These are phyloP conservation scores for Dicycla oo DNA, from an alignment of 2,888 invertebrate species.

Conservation along the genomic window DNA sequence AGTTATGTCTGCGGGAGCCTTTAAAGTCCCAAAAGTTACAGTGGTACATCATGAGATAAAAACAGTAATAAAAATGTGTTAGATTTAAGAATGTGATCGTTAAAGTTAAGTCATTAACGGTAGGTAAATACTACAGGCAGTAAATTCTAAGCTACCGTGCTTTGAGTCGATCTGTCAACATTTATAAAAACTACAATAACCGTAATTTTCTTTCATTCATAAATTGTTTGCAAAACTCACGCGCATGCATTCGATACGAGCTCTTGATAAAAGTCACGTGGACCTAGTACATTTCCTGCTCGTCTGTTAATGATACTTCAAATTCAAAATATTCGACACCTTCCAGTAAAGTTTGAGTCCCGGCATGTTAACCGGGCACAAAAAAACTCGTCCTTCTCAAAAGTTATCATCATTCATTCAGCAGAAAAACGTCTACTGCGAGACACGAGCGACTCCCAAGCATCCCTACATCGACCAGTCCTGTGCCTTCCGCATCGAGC, in stretches of 20 bases:
- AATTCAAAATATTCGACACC: neutral
- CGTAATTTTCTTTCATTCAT: slow-evolving; percentile 49
- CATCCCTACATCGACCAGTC: neutral
- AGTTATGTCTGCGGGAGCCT: neutral
- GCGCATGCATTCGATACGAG: slow-evolving; percentile 18
- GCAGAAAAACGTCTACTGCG: rapidly evolving
- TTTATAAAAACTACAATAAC: slow-evolving; percentile 29
- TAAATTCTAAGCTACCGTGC: neutral
- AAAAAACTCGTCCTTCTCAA: neutral
- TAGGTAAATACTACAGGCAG: no score
- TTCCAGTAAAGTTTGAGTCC: neutral
- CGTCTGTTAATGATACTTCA: neutral
- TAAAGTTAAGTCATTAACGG: neutral
- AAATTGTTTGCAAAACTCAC: slow-evolving; percentile 37
- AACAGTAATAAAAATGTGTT: neutral
- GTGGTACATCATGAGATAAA: neutral
- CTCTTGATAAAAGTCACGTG: slow-evolving; percentile 43
- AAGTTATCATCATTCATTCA: neutral
- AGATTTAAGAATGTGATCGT: neutral
- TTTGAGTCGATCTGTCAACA: neutral
- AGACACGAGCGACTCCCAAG: rapidly evolving
- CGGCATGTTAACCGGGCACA: neutral
- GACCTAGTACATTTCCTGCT: neutral
- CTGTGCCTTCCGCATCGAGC: neutral
- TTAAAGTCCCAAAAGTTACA: neutral